Evolutionary conservation across 1,140 invertebrate species (phyloP).

Genomic region (Nylanderia fulva): DNA sequence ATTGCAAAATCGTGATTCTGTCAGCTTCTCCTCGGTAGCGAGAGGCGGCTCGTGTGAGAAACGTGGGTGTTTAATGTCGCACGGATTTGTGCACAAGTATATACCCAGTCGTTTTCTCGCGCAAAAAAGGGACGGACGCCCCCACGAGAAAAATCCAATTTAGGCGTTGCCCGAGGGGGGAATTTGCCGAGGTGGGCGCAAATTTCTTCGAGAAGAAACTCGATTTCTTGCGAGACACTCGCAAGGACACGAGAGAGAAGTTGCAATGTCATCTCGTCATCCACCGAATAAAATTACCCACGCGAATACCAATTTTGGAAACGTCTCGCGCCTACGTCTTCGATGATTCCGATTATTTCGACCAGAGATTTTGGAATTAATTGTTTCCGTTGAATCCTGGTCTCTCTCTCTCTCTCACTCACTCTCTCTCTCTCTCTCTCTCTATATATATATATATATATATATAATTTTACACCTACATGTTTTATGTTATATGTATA

Average conservation of each 20-base stretch:
- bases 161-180: not conserved
- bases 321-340: not conserved
- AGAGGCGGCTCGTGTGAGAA: not conserved
- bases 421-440: too few species aligned
- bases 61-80: conserved; percentile 23
- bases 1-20: conserved; percentile 18
- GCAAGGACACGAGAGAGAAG: conserved; percentile 61
- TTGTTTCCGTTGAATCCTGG: conserved; percentile 3
- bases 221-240: conserved; percentile 56
- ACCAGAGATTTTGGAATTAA: conserved; percentile 58
- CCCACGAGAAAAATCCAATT: not conserved
- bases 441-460: too few species aligned
- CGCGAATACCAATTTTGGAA: conserved; percentile 59
- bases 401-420: too few species aligned
- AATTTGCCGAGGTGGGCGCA: conserved; percentile 6
- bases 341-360: conserved; percentile 45
- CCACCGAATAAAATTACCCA: conserved; percentile 47
- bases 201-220: not conserved
- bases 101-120: not conserved
- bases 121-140: not conserved
- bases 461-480: conserved; percentile 36
- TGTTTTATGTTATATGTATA: too few species aligned
- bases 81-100: not conserved
- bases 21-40: conserved; percentile 25
- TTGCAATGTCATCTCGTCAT: conserved; percentile 5